Conservation (phyloP, 2,888 invertebrate genomes). For the Mythimna loreyi region DNA sequence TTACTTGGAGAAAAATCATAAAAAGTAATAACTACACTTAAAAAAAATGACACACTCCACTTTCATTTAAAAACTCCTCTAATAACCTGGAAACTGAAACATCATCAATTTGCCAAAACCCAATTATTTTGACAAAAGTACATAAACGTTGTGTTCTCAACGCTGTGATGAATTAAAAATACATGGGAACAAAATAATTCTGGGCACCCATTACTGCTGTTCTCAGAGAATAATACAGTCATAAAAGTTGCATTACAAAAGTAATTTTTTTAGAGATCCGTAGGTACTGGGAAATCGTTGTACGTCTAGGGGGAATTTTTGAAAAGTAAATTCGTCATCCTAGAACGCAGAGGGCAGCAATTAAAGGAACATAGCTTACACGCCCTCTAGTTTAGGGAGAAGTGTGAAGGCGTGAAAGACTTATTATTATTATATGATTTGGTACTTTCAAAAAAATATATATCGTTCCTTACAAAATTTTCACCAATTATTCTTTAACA, state of each 20-base stretch:
- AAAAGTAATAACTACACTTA: slow-evolving; percentile 5
- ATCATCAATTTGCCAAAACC: slow-evolving; percentile 47
- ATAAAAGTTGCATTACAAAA: slow-evolving; percentile 62
- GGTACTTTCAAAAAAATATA: no score
- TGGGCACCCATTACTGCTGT: slow-evolving; percentile 39
- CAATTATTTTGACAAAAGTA: slow-evolving; percentile 46
- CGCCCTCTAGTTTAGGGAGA: no score
- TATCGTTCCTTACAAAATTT: not conserved
- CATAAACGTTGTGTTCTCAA: slow-evolving; percentile 49
- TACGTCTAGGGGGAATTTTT: not conserved
- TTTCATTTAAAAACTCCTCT: slow-evolving; percentile 26
- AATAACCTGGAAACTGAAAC: slow-evolving; percentile 50
- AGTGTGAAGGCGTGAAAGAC: no score
- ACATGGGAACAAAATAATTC: slow-evolving; percentile 56
- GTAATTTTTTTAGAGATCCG: slow-evolving; percentile 34
- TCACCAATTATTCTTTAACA: not conserved
- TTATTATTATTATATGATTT: no score
- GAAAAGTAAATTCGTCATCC: no score
- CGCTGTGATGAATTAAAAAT: slow-evolving; percentile 44
- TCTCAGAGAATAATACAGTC: slow-evolving; percentile 60
- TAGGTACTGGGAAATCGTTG: not conserved
- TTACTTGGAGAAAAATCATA: not conserved
- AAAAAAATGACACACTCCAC: slow-evolving; percentile 47
- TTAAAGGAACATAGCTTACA: no score
- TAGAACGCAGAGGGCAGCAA: no score